phyloP scores from a whole-genome alignment of 92 coral and sea anemone genomes.

The Epizoanthus ramosus region DNA sequence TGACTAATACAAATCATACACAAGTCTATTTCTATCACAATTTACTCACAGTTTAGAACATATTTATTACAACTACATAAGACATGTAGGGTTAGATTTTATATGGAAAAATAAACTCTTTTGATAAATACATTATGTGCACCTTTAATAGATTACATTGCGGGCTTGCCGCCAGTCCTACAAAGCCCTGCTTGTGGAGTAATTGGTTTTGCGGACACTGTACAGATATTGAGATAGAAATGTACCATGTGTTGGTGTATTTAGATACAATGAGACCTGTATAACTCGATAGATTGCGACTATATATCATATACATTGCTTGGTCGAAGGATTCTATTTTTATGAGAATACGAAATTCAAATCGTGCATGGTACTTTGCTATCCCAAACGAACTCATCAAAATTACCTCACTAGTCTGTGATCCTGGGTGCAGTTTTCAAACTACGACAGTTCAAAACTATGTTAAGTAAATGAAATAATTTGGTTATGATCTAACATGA shows the following conservation, averaged over 20 bases:
- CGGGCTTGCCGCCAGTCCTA: slow-evolving; percentile 68
- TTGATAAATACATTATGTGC: slow-evolving; percentile 58
- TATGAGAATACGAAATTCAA: not conserved
- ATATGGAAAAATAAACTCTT: slow-evolving; percentile 93
- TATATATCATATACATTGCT: too few relatives aligned
- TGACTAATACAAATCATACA: not conserved
- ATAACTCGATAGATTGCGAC: too few relatives aligned
- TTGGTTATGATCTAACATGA: too few relatives aligned
- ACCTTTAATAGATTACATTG: slow-evolving; percentile 42
- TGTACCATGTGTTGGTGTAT: not conserved
- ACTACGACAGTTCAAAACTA: too few relatives aligned
- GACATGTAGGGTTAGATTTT: not conserved
- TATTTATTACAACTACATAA: not conserved
- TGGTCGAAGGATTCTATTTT: too few relatives aligned
- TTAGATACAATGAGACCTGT: too few relatives aligned
- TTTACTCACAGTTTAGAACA: not conserved
- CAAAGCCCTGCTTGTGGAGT: slow-evolving; percentile 36
- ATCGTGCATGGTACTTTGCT: not conserved
- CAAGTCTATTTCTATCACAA: not conserved
- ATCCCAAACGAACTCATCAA: not conserved
- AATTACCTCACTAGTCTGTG: not conserved
- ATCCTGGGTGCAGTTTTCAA: not conserved
- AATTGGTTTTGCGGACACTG: not conserved
- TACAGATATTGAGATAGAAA: slow-evolving; percentile 6
- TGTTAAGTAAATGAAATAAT: too few relatives aligned